Base-by-base conservation (phyloP, 2,888 invertebrate genomes). In the Adelphocoris suturalis region DNA sequence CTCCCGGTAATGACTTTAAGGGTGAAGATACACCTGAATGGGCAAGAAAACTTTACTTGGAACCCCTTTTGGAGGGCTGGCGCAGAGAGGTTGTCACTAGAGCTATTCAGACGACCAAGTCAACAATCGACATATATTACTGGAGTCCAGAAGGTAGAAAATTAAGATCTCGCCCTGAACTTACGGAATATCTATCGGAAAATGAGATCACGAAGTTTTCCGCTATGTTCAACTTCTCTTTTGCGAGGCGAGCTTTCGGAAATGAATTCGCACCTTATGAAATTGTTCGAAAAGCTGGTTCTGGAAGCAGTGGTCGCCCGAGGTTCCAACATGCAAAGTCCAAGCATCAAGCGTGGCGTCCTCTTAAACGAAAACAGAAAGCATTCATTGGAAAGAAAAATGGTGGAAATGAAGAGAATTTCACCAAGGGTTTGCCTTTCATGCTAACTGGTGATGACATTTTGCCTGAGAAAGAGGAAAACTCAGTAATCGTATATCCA, bases 81-180 rank as follows among this genome's bases (percentile, higher is more conserved):
- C 61, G 61, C 61, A 61, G 61, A 61, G 61, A 61, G 19, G 19
- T 61, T n/a, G 61, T 61, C 19, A 61, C 19, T 61, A 61, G 61
- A 61, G 0, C 52, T 7, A 16, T 11, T 16, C 52, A 13, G 2
- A 5, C 52, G 11, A 1, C 16, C 2, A 13, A 16, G 16, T 7
- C 52, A 16, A 7, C 14, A 1, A 19, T 16, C 3, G 61, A 61
- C n/a, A 19, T 61, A 1, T 61, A 61, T n/a, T 61, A 61, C 19
- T 61, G 61, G 61, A 9, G 4, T 61, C 61, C 61, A 61, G 61
- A 61, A 19, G 61, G 61, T 3, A 61, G 9, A n/a, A 61, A 61
- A 61, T n/a, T 61, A 0, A 61, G 61, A 19, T 61, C 61, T 19
- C 61, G 61, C 3, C 61, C 61, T 61, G 61, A 61, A 61, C 1